phyloP scores from a whole-genome alignment of 2,113 vertebrate species.

The Procapra przewalskii region DNA sequence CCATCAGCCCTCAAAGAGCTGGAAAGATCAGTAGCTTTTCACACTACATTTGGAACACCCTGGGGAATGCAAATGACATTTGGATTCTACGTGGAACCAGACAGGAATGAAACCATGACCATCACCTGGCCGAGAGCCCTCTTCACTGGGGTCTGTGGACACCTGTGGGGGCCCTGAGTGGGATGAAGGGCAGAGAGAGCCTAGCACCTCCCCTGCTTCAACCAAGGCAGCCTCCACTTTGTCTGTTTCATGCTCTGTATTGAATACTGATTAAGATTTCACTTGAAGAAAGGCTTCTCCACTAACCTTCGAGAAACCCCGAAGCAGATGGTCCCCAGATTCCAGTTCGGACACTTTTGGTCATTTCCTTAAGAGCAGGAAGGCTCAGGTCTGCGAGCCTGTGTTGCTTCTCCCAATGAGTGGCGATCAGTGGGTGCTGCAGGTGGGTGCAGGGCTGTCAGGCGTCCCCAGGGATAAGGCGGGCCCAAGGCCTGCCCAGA shows the following conservation, averaged over 20 bases:
- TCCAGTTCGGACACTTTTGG: rapidly evolving
- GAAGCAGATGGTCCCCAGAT: background rate
- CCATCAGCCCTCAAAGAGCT: background rate
- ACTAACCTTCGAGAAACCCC: background rate
- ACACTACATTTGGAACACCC: background rate
- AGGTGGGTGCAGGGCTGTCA: rapidly evolving
- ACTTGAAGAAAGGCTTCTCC: background rate
- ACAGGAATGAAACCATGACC: background rate
- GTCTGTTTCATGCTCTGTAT: background rate
- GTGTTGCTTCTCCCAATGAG: background rate
- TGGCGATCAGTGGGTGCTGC: background rate
- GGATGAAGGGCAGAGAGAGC: background rate
- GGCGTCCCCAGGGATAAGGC: background rate
- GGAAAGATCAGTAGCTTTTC: background rate
- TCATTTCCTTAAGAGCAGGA: background rate
- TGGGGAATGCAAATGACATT: background rate
- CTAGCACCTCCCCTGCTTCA: rapidly evolving
- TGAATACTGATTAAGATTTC: background rate
- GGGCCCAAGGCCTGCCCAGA: background rate
- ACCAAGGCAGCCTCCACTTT: too few species aligned
- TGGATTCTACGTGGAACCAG: background rate
- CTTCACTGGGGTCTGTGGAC: background rate
- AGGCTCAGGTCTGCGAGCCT: background rate
- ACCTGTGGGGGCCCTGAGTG: background rate
- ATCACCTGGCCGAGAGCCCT: background rate